Evolutionary conservation across 2,797 vertebrate genomes (phyloP).

Genomic region (Gymnothorax javanicus): DNA sequence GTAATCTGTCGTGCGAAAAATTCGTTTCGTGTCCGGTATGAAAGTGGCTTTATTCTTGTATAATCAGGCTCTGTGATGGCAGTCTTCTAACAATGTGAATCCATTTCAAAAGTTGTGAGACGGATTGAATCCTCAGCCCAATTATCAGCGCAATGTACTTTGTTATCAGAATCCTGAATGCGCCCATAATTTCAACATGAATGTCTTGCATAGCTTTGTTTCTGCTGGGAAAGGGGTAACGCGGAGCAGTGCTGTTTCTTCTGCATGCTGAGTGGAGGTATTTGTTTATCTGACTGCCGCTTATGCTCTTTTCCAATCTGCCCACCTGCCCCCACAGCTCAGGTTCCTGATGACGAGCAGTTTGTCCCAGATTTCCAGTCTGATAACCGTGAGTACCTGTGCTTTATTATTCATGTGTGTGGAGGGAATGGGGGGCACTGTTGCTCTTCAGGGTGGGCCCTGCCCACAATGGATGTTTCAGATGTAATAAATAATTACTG

Average conservation of each 20-base stretch:
- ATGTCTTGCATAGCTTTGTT: neutral
- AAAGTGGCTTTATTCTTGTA: too few relatives aligned
- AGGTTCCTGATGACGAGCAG: conserved; percentile 94
- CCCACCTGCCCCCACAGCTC: conserved; percentile 69
- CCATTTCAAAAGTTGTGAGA: neutral
- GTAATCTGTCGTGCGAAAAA: too few relatives aligned
- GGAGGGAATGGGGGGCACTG: neutral
- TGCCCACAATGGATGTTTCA: conserved; percentile 27
- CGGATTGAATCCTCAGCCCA: neutral
- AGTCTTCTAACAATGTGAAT: neutral
- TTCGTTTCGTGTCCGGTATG: too few relatives aligned
- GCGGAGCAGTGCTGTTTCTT: neutral
- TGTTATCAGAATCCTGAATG: neutral
- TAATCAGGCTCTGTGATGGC: neutral
- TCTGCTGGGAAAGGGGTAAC: neutral
- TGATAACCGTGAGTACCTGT: conserved; percentile 86
- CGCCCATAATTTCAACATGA: neutral
- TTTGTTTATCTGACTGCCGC: conserved; percentile 19
- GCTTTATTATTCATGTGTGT: conserved; percentile 45
- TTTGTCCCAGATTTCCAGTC: conserved; percentile 97
- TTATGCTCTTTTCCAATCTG: conserved; percentile 43
- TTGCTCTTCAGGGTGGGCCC: conserved; percentile 41
- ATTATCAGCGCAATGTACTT: neutral
- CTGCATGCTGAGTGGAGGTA: neutral
- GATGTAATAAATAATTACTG: conserved; percentile 46